A percentile compares a stretch with the other conserved stretches of the same genome.
phyloP scores from a whole-genome alignment of 2,888 invertebrate genomes.

The Sturmia bella region DNA sequence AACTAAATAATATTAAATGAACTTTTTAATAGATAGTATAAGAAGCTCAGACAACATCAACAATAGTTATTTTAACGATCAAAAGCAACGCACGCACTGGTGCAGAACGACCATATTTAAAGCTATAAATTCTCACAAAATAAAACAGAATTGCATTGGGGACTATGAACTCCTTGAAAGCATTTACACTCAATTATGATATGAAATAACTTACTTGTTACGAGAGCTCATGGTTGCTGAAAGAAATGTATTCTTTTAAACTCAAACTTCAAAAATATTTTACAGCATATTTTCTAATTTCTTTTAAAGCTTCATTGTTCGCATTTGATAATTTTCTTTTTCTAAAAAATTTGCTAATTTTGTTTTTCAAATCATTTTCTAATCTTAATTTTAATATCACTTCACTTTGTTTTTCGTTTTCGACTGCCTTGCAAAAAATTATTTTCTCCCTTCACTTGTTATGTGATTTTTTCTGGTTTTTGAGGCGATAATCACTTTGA shows the following conservation, averaged over 20 bases:
- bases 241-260: conserved; percentile 29
- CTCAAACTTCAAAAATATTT: conserved; percentile 4
- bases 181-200: background rate
- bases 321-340: background rate
- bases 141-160: conserved; percentile 14
- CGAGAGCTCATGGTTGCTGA: conserved; percentile 77
- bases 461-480: background rate
- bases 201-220: conserved; percentile 77
- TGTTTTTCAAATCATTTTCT: conserved; percentile 21
- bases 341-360: conserved; percentile 13
- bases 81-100: conserved; percentile 63
- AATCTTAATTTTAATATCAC: conserved; percentile 48
- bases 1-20: no score
- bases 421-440: conserved; percentile 54
- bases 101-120: conserved; percentile 76
- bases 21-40: no score
- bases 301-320: conserved; percentile 16
- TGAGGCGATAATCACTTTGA: conserved; percentile 25
- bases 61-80: background rate
- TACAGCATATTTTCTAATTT: conserved; percentile 33
- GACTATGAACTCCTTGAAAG: conserved; percentile 26
- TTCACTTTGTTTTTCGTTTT: conserved; percentile 52
- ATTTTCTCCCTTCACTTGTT: conserved; percentile 14
- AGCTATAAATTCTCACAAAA: conserved; percentile 32
- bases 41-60: background rate